Conservation (phyloP, 2,113 vertebrate species). For the Tinamus guttatus region DNA sequence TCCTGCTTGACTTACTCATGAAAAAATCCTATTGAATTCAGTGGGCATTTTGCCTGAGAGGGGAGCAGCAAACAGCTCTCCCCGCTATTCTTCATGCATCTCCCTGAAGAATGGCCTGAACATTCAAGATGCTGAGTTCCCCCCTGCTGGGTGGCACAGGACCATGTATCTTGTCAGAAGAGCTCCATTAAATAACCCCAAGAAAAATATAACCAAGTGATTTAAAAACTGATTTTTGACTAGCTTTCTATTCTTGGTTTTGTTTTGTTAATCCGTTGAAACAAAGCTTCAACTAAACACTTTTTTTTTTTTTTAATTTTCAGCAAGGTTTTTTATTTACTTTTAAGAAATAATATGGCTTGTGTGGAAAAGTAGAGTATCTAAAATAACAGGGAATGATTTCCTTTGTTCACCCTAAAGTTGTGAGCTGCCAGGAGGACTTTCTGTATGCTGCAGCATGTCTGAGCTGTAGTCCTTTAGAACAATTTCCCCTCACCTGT, state of each 20-base stretch:
- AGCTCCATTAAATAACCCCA: background rate
- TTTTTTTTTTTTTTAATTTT: background rate
- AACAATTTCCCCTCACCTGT: background rate
- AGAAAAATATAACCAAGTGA: background rate
- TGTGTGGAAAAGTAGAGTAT: background rate
- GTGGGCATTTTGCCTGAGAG: constrained; percentile 60
- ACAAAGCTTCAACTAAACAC: background rate
- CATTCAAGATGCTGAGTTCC: background rate
- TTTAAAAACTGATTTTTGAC: constrained; percentile 9
- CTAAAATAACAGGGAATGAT: background rate
- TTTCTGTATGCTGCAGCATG: background rate
- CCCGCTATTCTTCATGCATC: background rate
- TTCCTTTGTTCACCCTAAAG: background rate
- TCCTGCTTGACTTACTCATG: constrained; percentile 59
- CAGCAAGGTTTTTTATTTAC: background rate
- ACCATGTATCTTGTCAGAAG: background rate
- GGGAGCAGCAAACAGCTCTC: background rate
- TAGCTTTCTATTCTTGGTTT: background rate
- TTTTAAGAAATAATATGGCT: background rate
- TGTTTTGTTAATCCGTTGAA: background rate
- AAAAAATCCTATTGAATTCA: constrained; percentile 62
- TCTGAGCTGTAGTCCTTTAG: background rate
- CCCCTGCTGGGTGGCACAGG: background rate
- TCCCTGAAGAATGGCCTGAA: background rate
- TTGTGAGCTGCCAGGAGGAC: background rate